These are phyloP conservation scores for Upupa epops DNA, from an alignment of 2,113 vertebrate species.

Conservation along the genomic window DNA sequence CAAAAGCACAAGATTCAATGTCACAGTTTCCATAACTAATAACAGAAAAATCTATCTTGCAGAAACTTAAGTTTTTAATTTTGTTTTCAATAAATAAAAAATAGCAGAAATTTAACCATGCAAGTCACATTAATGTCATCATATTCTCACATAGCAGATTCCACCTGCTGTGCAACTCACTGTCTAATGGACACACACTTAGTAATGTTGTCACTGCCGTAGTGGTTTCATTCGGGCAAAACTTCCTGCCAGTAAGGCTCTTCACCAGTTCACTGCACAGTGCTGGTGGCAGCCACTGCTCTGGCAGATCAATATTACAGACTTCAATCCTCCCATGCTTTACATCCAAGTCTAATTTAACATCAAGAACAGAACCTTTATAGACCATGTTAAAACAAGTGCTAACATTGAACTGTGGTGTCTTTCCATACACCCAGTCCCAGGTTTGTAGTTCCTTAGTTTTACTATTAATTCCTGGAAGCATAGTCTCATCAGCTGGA, in stretches of 20 bases:
- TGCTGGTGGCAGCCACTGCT: slow-evolving; percentile 79
- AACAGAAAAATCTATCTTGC: not conserved
- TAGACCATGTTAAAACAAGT: slow-evolving; percentile 74
- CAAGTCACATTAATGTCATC: slow-evolving; percentile 79
- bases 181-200: slow-evolving; percentile 56
- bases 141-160: slow-evolving; percentile 81
- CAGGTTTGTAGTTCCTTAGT: slow-evolving; percentile 82
- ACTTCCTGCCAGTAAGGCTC: slow-evolving; percentile 79
- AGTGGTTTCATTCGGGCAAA: slow-evolving; percentile 76
- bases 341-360: slow-evolving; percentile 79
- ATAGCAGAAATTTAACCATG: not conserved
- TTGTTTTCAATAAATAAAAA: slow-evolving; percentile 1
- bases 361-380: slow-evolving; percentile 40
- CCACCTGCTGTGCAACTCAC: slow-evolving; percentile 74
- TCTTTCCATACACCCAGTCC: slow-evolving; percentile 94
- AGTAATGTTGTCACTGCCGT: slow-evolving; percentile 46
- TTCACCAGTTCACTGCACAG: slow-evolving; percentile 72
- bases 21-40: not conserved
- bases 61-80: slow-evolving; percentile 18
- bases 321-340: slow-evolving; percentile 83
- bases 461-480: slow-evolving; percentile 81
- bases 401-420: slow-evolving; percentile 85
- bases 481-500: slow-evolving; percentile 79
- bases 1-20: not conserved
- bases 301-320: slow-evolving; percentile 76